Conservation (phyloP, 2,888 invertebrate genomes). For the Drosophila austrosaltans region DNA sequence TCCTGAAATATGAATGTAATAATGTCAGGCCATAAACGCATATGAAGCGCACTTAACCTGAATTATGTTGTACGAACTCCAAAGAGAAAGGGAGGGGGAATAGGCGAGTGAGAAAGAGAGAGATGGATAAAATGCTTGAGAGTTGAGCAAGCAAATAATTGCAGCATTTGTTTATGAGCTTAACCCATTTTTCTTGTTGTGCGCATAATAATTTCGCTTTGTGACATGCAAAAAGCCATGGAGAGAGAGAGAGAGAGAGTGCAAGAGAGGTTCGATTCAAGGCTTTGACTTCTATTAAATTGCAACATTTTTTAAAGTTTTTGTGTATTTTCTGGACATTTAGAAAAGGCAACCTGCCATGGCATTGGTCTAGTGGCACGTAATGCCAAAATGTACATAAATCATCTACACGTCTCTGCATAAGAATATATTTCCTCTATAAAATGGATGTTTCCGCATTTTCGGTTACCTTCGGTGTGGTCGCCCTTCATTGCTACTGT, state of each 20-base stretch:
- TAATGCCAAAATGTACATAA: slow-evolving; percentile 77
- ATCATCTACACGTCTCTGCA: slow-evolving; percentile 77
- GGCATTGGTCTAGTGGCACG: slow-evolving; percentile 49
- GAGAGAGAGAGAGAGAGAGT: too few species aligned
- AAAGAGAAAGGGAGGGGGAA: background rate
- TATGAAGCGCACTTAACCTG: slow-evolving; percentile 70
- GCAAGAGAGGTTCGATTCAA: background rate
- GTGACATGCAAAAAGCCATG: background rate
- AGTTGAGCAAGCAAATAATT: slow-evolving; percentile 71
- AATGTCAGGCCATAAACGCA: slow-evolving; percentile 71
- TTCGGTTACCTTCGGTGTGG: slow-evolving; percentile 47
- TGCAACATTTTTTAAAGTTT: background rate
- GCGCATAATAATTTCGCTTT: slow-evolving; percentile 6
- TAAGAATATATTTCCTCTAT: slow-evolving; percentile 81
- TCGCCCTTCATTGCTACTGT: slow-evolving; percentile 4
- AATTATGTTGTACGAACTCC: slow-evolving; percentile 45
- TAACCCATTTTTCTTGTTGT: slow-evolving; percentile 63
- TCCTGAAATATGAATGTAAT: slow-evolving; percentile 50
- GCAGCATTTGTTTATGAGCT: slow-evolving; percentile 66
- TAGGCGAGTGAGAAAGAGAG: slow-evolving; percentile 20
- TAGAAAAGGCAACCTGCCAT: slow-evolving; percentile 8
- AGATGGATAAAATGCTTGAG: slow-evolving; percentile 59
- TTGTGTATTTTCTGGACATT: slow-evolving; percentile 17
- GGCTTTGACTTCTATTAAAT: background rate
- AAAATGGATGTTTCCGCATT: slow-evolving; percentile 80